These are phyloP conservation scores for Climacteris rufus DNA, from an alignment of 2,113 vertebrate genomes.

Conservation along the genomic window DNA sequence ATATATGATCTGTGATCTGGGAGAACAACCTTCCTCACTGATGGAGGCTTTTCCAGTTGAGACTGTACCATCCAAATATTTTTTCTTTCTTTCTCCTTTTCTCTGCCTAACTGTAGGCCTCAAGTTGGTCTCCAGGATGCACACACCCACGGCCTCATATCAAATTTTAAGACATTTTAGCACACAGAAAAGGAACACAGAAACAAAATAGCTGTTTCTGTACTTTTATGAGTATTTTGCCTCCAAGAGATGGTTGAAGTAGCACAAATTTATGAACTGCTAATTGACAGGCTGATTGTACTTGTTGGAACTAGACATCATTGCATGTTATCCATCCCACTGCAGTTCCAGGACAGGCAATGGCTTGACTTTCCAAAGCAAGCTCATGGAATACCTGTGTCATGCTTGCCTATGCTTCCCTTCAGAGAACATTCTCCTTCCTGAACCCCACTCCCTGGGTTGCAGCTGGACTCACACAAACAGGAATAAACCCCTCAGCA, in stretches of 20 bases:
- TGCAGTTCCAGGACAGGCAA: background rate
- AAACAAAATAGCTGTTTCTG: background rate
- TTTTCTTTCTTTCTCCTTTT: background rate
- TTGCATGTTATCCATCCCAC: background rate
- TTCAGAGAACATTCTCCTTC: background rate
- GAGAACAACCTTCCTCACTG: background rate
- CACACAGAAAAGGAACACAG: background rate
- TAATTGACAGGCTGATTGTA: background rate
- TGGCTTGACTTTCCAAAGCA: background rate
- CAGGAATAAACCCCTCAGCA: background rate
- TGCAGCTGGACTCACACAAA: background rate
- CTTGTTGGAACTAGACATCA: background rate
- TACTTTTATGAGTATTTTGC: background rate
- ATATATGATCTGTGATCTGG: too few species aligned
- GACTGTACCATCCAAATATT: background rate
- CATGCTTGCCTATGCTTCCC: background rate
- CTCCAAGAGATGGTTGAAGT: background rate
- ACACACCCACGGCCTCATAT: background rate
- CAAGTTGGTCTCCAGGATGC: background rate
- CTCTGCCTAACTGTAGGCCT: background rate
- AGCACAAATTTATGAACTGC: background rate
- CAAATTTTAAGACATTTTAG: background rate
- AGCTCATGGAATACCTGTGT: background rate
- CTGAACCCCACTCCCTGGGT: background rate
- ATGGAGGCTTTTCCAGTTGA: background rate